A percentile compares a stretch with the other conserved stretches of the same genome.
These are phyloP conservation scores for Chelonia mydas DNA, from an alignment of 2,797 vertebrate species.

Conservation along the genomic window DNA sequence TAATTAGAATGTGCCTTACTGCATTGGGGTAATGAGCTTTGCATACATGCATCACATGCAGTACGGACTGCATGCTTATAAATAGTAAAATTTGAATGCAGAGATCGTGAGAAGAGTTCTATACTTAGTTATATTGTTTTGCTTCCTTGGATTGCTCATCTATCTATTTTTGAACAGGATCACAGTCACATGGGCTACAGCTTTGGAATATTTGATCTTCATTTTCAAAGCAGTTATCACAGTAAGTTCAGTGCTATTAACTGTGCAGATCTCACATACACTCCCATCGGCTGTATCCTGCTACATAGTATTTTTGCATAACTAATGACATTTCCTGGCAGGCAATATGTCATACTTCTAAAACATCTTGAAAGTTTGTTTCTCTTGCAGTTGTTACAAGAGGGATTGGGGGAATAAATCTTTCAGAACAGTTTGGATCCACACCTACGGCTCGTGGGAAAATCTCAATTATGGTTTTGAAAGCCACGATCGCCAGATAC, in stretches of 20 bases:
- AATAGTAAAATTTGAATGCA: neutral
- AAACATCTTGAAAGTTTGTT: conserved; percentile 16
- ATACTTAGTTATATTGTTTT: neutral
- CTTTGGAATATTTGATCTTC: conserved; percentile 21
- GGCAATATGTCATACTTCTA: conserved; percentile 13
- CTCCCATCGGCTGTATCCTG: conserved; percentile 15
- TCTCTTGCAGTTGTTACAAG: conserved; percentile 26
- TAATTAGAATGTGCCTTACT: neutral
- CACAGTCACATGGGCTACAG: neutral
- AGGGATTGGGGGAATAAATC: neutral
- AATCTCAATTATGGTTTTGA: neutral
- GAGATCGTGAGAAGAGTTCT: neutral
- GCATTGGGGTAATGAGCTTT: neutral
- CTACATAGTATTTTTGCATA: neutral
- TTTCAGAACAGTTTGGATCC: neutral
- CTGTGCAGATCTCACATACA: neutral
- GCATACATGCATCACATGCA: fast-evolving
- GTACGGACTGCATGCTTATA: neutral
- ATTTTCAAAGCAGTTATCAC: neutral
- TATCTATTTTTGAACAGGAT: conserved; percentile 40
- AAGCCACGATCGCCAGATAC: conserved; percentile 6
- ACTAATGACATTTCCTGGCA: conserved; percentile 32
- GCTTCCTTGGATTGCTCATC: conserved; percentile 4
- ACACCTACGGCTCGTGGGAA: neutral
- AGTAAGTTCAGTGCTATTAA: neutral